Conservation (phyloP, 2,888 invertebrate species). For the Agapetus fuscipes region DNA sequence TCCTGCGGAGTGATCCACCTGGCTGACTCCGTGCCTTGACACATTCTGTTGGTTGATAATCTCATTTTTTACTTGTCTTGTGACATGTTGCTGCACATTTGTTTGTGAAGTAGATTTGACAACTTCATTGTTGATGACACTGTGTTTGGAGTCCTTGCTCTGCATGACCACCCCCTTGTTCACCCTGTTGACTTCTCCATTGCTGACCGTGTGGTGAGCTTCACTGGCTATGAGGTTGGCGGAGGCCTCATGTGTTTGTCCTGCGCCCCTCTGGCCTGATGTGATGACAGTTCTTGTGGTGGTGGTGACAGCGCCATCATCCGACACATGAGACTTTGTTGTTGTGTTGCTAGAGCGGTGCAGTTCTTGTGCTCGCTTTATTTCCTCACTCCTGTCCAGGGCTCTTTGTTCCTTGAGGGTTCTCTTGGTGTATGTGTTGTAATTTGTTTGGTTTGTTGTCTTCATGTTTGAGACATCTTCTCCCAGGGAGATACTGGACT, state of each 20-base stretch:
- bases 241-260: slow-evolving; percentile 22
- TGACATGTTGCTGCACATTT: slow-evolving; percentile 23
- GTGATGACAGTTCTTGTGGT: slow-evolving; percentile 37
- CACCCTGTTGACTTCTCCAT: slow-evolving; percentile 9
- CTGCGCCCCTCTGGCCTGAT: slow-evolving; percentile 27
- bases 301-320: slow-evolving; percentile 45
- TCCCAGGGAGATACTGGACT: slow-evolving; percentile 56
- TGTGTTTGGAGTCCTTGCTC: slow-evolving; percentile 18
- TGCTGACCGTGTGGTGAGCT: slow-evolving; percentile 15
- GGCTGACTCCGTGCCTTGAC: slow-evolving; percentile 13
- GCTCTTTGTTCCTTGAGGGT: slow-evolving; percentile 27
- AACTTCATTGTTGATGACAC: slow-evolving; percentile 26
- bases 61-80: slow-evolving; percentile 24
- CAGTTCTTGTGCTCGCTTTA: slow-evolving; percentile 10
- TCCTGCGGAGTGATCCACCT: slow-evolving; percentile 3
- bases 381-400: slow-evolving; percentile 6
- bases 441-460: slow-evolving; percentile 51
- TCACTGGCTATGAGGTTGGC: slow-evolving; percentile 11
- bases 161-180: slow-evolving; percentile 25
- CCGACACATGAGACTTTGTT: slow-evolving; percentile 34
- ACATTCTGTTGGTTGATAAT: slow-evolving; percentile 23
- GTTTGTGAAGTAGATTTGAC: slow-evolving; percentile 30
- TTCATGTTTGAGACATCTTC: slow-evolving; percentile 43
- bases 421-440: slow-evolving; percentile 37
- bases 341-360: slow-evolving; percentile 12